These are phyloP conservation scores for Hyaena hyaena DNA, from an alignment of 2,113 vertebrate genomes.

Conservation along the genomic window DNA sequence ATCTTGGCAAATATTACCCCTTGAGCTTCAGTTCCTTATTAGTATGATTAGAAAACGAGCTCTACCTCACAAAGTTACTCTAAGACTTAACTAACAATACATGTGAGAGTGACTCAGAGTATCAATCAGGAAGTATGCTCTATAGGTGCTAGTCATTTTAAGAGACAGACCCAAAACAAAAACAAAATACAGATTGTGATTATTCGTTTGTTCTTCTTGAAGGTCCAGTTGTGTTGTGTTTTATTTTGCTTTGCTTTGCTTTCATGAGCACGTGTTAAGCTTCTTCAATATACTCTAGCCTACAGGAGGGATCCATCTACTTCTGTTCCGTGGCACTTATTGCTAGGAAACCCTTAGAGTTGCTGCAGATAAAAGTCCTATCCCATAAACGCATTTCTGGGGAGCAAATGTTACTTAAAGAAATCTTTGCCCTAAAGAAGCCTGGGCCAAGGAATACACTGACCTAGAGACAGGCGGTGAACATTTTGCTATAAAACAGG, in stretches of 20 bases:
- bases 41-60: not conserved
- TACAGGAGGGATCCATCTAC: not conserved
- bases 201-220: not conserved
- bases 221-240: not conserved
- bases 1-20: not conserved
- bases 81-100: not conserved
- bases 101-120: not conserved
- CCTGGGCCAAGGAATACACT: not conserved
- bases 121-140: not conserved
- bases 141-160: not conserved
- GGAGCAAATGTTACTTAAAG: conserved; percentile 33
- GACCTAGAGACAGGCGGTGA: not conserved
- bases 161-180: not conserved
- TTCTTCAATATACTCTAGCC: not conserved
- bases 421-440: not conserved
- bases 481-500: not conserved
- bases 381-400: not conserved
- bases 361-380: not conserved
- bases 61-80: not conserved
- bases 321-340: not conserved
- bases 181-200: not conserved
- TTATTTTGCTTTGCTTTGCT: conserved; percentile 2
- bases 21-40: not conserved
- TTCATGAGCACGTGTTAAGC: not conserved
- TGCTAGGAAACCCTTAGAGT: not conserved